Percentiles rank a stretch among this genome's conserved stretches.
phyloP scores from a whole-genome alignment of 2,888 invertebrate species.

The Conus canariensis region DNA sequence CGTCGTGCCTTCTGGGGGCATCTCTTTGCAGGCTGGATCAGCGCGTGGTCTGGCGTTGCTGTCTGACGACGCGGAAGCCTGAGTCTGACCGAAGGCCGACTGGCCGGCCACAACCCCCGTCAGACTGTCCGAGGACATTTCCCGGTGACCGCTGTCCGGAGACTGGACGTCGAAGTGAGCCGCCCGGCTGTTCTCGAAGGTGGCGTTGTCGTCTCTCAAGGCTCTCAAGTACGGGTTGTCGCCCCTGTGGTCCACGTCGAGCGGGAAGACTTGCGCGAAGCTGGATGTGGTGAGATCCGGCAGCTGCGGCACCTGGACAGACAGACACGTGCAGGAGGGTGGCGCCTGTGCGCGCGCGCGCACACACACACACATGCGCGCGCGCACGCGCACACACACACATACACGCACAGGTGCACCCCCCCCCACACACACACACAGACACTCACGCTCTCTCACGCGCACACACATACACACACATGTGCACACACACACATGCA shows the following conservation, averaged over 20 bases:
- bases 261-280: constrained; percentile 68
- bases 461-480: background rate
- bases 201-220: constrained; percentile 52
- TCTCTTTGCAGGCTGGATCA: background rate
- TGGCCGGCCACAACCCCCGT: constrained; percentile 54
- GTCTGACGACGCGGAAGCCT: constrained; percentile 58
- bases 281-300: constrained; percentile 74
- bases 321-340: background rate
- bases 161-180: constrained; percentile 69
- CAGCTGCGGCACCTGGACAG: constrained; percentile 64
- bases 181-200: constrained; percentile 65
- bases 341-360: too few species aligned
- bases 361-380: background rate
- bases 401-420: background rate
- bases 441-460: background rate
- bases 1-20: background rate
- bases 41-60: constrained; percentile 57
- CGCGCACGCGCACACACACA: background rate
- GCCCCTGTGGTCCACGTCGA: constrained; percentile 55
- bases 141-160: constrained; percentile 77
- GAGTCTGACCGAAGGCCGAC: constrained; percentile 34
- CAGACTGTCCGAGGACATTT: constrained; percentile 76
- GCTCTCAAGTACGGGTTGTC: constrained; percentile 55
- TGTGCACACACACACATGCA: background rate
- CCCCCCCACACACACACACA: background rate